Evolutionary conservation across 1,140 invertebrate genomes (phyloP).

Genomic region (Drosophila carrolli): DNA sequence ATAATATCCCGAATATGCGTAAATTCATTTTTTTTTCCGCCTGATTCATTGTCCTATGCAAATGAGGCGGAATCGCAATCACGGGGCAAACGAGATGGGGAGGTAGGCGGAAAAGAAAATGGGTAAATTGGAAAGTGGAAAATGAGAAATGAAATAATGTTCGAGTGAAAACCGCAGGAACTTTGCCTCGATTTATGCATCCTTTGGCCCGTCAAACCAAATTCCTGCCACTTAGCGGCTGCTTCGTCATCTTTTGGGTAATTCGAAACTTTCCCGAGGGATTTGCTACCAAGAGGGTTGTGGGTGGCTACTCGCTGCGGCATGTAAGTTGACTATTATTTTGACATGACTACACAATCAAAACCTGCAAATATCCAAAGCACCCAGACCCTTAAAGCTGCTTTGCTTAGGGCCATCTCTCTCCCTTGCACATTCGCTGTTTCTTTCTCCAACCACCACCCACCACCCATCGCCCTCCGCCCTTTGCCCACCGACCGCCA

Average conservation of each 20-base stretch:
- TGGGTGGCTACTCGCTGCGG: conserved; percentile 53
- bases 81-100: background rate
- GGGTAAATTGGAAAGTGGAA: conserved; percentile 34
- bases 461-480: background rate
- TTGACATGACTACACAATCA: conserved; percentile 84
- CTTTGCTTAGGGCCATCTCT: conserved; percentile 9
- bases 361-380: conserved; percentile 78
- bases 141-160: conserved; percentile 39
- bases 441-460: background rate
- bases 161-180: conserved; percentile 62
- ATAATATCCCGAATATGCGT: conserved; percentile 80
- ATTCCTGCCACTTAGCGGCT: conserved; percentile 72
- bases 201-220: conserved; percentile 42
- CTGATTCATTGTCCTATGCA: conserved; percentile 58
- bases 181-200: conserved; percentile 31
- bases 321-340: conserved; percentile 84
- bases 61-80: conserved; percentile 56
- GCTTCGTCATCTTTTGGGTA: conserved; percentile 65
- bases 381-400: conserved; percentile 31
- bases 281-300: conserved; percentile 3
- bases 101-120: background rate
- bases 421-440: background rate
- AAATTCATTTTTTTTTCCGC: conserved; percentile 65
- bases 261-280: conserved; percentile 41
- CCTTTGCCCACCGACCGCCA: background rate